A percentile compares a stretch with the other conserved stretches of the same genome.
These are phyloP conservation scores for Danio tinwini DNA, from an alignment of 2,797 vertebrate species.

Conservation along the genomic window DNA sequence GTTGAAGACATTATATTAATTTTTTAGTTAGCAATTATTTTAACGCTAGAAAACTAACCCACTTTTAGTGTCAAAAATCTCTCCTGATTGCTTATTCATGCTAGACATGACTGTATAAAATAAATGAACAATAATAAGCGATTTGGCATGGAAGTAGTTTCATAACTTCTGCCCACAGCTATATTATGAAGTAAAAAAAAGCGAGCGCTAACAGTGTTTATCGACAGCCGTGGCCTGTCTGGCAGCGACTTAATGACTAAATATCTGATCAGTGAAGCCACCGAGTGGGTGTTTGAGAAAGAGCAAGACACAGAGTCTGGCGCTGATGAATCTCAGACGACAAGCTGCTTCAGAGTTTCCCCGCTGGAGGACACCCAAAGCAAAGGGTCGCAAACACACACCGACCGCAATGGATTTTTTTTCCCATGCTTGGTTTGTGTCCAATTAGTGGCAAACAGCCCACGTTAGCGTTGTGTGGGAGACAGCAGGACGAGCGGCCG, in stretches of 20 bases:
- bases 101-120: slow-evolving; percentile 6
- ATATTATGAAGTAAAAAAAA: not conserved
- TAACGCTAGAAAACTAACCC: not conserved
- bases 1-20: not conserved
- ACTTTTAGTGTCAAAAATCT: not conserved
- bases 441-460: slow-evolving; percentile 74
- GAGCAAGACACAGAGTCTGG: not conserved
- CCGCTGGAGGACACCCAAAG: slow-evolving; percentile 59
- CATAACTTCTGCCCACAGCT: slow-evolving; percentile 5
- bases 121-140: slow-evolving; percentile 32
- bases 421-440: slow-evolving; percentile 63
- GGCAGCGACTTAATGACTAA: slow-evolving; percentile 40
- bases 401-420: slow-evolving; percentile 40
- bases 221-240: slow-evolving; percentile 20
- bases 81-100: not conserved
- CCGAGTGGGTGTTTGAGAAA: slow-evolving; percentile 27
- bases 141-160: slow-evolving; percentile 5
- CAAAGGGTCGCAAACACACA: slow-evolving; percentile 60
- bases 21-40: slow-evolving; percentile 16
- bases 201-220: slow-evolving; percentile 38
- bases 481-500: slow-evolving; percentile 55
- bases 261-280: slow-evolving; percentile 38
- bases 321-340: slow-evolving; percentile 65
- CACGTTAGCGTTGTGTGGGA: slow-evolving; percentile 67
- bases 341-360: slow-evolving; percentile 54